Evolutionary conservation across 2,113 vertebrate species (phyloP).

Genomic region (Madoqua kirkii): DNA sequence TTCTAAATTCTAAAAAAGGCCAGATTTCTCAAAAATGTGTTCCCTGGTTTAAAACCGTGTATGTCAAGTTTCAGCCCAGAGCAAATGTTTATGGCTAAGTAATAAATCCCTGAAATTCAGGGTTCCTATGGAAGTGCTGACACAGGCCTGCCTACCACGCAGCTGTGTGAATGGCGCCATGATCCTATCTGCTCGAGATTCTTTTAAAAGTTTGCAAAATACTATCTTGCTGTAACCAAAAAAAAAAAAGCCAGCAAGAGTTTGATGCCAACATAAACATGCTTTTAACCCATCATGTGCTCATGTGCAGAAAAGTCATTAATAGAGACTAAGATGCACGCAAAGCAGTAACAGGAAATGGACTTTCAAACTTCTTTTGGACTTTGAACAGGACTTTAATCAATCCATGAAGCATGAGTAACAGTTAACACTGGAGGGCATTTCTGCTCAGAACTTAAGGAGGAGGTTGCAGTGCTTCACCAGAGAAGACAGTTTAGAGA

Average conservation of each 20-base stretch:
- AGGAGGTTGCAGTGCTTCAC: conserved; percentile 61
- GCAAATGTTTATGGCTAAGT: conserved; percentile 82
- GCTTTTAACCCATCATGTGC: conserved; percentile 85
- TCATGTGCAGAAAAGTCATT: conserved; percentile 83
- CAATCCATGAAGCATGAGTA: conserved; percentile 79
- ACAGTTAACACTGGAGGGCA: conserved; percentile 60
- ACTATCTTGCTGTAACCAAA: conserved; percentile 77
- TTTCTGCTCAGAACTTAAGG: conserved; percentile 72
- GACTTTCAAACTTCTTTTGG: conserved; percentile 77
- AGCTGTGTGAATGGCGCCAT: conserved; percentile 81
- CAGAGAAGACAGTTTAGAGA: conserved; percentile 61
- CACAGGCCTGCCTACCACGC: conserved; percentile 78
- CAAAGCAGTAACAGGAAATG: conserved; percentile 77
- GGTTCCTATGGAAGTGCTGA: conserved; percentile 83
- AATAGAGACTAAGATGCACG: conserved; percentile 74
- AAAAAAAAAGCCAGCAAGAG: conserved; percentile 74
- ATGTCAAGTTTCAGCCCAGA: conserved; percentile 81
- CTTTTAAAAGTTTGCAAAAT: conserved; percentile 81
- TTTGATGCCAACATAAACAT: conserved; percentile 84
- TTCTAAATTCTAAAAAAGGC: conserved; percentile 51
- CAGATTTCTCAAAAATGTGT: conserved; percentile 77
- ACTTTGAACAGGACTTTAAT: conserved; percentile 82
- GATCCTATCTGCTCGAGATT: conserved; percentile 83
- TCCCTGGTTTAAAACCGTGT: conserved; percentile 75
- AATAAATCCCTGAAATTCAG: conserved; percentile 83